Evolutionary conservation across 2,888 invertebrate genomes (phyloP).

Genomic region (Nephrotoma appendiculata): DNA sequence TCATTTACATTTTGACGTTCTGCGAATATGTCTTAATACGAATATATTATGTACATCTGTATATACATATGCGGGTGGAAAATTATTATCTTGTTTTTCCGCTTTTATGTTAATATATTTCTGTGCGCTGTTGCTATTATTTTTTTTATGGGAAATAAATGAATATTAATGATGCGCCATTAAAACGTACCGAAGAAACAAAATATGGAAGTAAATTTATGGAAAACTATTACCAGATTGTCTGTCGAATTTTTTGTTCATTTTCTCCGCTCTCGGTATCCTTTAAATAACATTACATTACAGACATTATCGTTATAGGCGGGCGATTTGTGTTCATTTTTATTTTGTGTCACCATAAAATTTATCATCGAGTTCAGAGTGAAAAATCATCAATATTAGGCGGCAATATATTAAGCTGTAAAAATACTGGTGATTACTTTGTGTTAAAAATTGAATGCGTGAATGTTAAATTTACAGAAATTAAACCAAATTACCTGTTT

Average conservation of each 20-base stretch:
- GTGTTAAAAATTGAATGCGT: too few relatives aligned
- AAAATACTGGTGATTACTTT: too few relatives aligned
- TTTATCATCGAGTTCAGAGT: neutral
- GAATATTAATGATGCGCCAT: neutral
- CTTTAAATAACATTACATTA: neutral
- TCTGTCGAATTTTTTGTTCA: neutral
- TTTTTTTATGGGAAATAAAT: neutral
- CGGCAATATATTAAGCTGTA: too few relatives aligned
- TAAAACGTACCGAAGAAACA: neutral
- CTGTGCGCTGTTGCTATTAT: neutral
- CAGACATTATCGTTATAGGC: neutral
- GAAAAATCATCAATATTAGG: too few relatives aligned
- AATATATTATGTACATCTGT: neutral
- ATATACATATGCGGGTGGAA: neutral
- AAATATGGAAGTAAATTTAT: neutral
- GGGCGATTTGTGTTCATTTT: neutral
- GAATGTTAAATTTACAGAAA: too few relatives aligned
- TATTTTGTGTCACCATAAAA: neutral
- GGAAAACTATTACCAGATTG: neutral
- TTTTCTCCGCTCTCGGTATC: neutral
- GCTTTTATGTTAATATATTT: neutral
- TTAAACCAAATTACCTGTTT: too few relatives aligned
- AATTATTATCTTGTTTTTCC: neutral
- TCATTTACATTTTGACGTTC: neutral
- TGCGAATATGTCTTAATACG: neutral